phyloP scores from a whole-genome alignment of 2,113 vertebrate genomes.

The Pomatorhinus ruficollis region DNA sequence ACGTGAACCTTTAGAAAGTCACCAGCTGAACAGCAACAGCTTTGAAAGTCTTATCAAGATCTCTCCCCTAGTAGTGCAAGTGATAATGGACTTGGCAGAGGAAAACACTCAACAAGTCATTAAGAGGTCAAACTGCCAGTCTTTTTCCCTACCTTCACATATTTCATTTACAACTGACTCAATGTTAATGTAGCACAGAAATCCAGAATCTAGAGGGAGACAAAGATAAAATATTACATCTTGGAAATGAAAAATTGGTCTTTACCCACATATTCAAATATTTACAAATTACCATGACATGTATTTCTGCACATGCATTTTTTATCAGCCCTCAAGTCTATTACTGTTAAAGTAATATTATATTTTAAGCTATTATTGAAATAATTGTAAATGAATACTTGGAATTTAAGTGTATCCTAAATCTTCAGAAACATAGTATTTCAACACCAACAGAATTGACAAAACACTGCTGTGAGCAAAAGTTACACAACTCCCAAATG shows the following conservation, averaged over 20 bases:
- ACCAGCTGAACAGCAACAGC: not conserved
- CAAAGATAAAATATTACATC: conserved; percentile 7
- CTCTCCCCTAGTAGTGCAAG: too few species aligned
- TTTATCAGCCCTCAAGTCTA: not conserved
- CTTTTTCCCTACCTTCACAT: not conserved
- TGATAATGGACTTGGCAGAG: not conserved
- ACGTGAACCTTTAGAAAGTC: not conserved
- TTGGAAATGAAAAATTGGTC: conserved; percentile 19
- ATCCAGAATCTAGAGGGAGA: not conserved
- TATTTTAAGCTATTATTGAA: not conserved
- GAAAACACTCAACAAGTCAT: not conserved
- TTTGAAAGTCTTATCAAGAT: not conserved
- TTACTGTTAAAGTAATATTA: not conserved
- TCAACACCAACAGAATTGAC: not conserved
- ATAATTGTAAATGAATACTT: not conserved
- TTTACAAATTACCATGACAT: not conserved
- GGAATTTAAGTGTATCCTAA: not conserved
- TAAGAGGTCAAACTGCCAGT: not conserved
- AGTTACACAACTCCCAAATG: not conserved
- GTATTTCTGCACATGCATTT: not conserved
- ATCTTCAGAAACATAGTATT: not conserved
- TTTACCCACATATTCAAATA: conserved; percentile 2
- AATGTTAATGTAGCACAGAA: conserved; percentile 31
- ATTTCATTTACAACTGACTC: conserved; percentile 26
- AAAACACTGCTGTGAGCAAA: not conserved